Evolutionary conservation across 2,888 invertebrate species (phyloP), one percentile per base, ranked within the genome.

Genomic region (Halocaridina rubra): DNA sequence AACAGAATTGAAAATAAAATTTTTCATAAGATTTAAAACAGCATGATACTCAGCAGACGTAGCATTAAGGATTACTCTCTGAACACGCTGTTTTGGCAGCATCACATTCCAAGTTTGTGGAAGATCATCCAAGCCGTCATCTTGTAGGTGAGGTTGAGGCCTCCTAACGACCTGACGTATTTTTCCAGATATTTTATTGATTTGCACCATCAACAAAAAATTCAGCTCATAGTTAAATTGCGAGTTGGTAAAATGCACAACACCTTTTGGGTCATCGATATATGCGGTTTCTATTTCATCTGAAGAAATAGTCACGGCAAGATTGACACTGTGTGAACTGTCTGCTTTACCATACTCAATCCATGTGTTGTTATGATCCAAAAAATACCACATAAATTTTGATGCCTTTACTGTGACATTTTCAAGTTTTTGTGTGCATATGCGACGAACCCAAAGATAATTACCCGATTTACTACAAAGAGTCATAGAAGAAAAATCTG

Each of bases 331-430:
- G 5, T 64, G 27, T 19, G 27, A 10, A 16, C 67, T 78, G 39
- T 78, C 67, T 24, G 22, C 27, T 46, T 64, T 39, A 33, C 78
- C 78, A 67, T 78, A 78, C 33, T 78, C 67, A 5, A 78, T 67
- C 78, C 78, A 78, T 27, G 64, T 78, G 2, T 39, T 67, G 1
- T 78, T 46, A n/a, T 3, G 7, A 39, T 78, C 78, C 8, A 22
- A 64, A 39, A 78, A 78, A 46, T 27, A 78, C 78, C 78, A 78
- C 19, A 33, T 27, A 46, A 39, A 78, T 0, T 13, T 27, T 27
- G 64, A 33, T 64, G 78, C 64, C 39, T 67, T 67, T 46, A 46
- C 10, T 19, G 16, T 53, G 3, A 53, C 53, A 53, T 53, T 53
- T 13, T 53, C 1, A 2, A 53, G n/a, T n/a, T 16, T 7, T 53